These are phyloP conservation scores for Falco berigora DNA, from an alignment of 2,797 vertebrate genomes.

Conservation along the genomic window DNA sequence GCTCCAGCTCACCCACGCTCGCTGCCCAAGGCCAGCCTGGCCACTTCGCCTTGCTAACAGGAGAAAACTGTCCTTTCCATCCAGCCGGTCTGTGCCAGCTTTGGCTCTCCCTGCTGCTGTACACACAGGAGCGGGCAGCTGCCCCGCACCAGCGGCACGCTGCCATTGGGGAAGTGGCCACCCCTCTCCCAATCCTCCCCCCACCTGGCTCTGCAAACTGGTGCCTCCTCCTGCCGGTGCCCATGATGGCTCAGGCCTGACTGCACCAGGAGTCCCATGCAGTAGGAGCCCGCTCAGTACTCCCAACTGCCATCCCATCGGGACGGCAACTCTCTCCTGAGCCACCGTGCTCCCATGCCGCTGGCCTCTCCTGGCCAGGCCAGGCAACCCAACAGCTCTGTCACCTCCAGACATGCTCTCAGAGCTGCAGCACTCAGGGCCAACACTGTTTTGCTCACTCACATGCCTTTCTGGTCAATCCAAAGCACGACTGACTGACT, in stretches of 20 bases:
- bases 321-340: too few species aligned
- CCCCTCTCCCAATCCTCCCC: neutral
- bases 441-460: fast-evolving
- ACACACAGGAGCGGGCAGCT: neutral
- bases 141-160: fast-evolving
- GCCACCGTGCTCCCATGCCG: too few species aligned
- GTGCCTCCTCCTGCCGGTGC: neutral
- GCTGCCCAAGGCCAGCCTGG: neutral
- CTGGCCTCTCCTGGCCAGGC: neutral
- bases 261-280: neutral
- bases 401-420: neutral
- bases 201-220: neutral
- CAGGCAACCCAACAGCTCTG: neutral
- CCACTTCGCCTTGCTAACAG: neutral
- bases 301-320: too few species aligned
- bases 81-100: neutral
- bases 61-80: neutral
- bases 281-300: too few species aligned
- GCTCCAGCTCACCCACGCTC: neutral
- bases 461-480: neutral
- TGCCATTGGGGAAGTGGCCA: fast-evolving
- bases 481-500: fast-evolving
- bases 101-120: fast-evolving
- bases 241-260: fast-evolving
- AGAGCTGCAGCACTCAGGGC: fast-evolving